Evolutionary conservation across 2,797 vertebrate species (phyloP).

Genomic region (Anas georgica): DNA sequence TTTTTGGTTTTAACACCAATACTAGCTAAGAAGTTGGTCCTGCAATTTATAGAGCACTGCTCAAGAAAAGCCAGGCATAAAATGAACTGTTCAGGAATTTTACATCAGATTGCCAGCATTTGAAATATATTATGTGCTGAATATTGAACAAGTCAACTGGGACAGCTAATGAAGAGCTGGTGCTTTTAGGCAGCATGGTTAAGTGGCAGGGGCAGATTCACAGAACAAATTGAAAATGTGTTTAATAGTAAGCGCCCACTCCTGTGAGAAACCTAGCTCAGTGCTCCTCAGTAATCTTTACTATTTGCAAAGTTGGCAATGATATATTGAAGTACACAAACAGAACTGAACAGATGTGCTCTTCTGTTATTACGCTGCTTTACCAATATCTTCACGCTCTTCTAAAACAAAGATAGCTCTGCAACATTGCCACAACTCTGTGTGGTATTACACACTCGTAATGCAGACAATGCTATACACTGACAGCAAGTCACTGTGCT

Average conservation of each 20-base stretch:
- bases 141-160: neutral
- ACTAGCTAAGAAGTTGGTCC: neutral
- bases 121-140: neutral
- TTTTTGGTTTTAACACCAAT: neutral
- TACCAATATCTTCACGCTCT: neutral
- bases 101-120: neutral
- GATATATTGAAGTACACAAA: neutral
- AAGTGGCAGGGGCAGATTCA: fast-evolving
- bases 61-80: neutral
- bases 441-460: neutral
- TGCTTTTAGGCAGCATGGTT: neutral
- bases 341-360: neutral
- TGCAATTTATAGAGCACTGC: neutral
- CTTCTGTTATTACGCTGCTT: neutral
- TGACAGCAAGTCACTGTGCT: neutral
- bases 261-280: neutral
- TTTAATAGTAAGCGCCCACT: neutral
- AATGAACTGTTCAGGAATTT: neutral
- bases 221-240: neutral
- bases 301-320: neutral
- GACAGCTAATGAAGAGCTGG: neutral
- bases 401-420: neutral
- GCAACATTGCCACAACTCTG: conserved; percentile 2
- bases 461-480: neutral
- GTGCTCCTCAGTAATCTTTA: neutral